Base-by-base conservation (phyloP, 1,140 invertebrate species). In the Venustaconcha ellipsiformis region DNA sequence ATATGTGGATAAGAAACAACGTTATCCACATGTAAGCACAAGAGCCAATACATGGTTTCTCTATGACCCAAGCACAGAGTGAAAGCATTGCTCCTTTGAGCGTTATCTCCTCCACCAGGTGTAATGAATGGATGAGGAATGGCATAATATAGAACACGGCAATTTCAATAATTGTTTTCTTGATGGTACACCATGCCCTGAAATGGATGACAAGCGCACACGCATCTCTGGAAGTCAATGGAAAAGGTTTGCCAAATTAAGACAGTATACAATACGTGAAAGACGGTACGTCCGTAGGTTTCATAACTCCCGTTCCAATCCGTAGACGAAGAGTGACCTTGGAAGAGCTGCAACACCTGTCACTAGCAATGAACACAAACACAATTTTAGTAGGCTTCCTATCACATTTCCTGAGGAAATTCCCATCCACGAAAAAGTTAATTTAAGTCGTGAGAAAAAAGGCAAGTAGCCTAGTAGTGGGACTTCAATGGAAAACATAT, bases 141-240 rank as follows among this genome's bases (percentile, higher is more conserved):
- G 75, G 20, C 1, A 67, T 18, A 17, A 55, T 14, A 65, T 67
- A 72, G 18, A 59, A 67, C 3, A 72, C 37, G n/a, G 60, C 48
- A 12, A 77, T 72, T 23, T 20, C 57, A 17, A 71, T n/a, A 5
- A 77, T 20, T 5, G 70, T 72, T 63, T 72, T 77, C 65, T 65
- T 57, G 57, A 70, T 66, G 59, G 75, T 72, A 37, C 70, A 77
- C 6, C 67, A 56, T 0, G 70, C 55, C 17, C 58, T 30, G 37
- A 64, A 77, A 77, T 18, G 75, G 75, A 72, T 77, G 75, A 63
- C 69, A 77, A 18, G 72, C 75, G 57, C 75, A 77, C 15, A 72
- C 1, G 57, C 72, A 77, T 62, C 75, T 56, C 63, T 77, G 75
- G n/a, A 77, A n/a, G 37, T 70, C 56, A 0, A 77, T 59, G 5